phyloP scores from a whole-genome alignment of 2,888 invertebrate species.

The Sympetrum striolatum region DNA sequence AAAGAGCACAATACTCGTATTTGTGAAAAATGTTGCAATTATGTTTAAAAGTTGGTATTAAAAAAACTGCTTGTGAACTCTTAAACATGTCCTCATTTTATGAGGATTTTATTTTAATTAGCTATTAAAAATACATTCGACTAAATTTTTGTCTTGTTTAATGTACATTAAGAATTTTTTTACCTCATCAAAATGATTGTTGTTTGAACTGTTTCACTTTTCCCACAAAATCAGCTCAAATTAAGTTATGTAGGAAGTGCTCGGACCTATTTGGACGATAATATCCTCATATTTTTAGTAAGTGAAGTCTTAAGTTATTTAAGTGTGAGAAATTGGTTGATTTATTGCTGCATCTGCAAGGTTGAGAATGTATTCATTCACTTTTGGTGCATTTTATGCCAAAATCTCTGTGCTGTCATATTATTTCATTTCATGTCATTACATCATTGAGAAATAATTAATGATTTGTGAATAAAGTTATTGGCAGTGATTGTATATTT shows the following conservation, averaged over 20 bases:
- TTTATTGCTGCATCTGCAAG: not conserved
- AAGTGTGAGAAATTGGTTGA: slow-evolving; percentile 10
- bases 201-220: slow-evolving; percentile 8
- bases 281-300: slow-evolving; percentile 7
- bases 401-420: slow-evolving; percentile 13
- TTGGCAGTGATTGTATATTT: slow-evolving; percentile 21
- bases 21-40: slow-evolving; percentile 9
- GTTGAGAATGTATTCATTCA: slow-evolving; percentile 10
- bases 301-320: slow-evolving; percentile 39
- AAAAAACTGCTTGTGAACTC: slow-evolving; percentile 35
- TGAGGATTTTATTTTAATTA: slow-evolving; percentile 38
- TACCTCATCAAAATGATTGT: slow-evolving; percentile 6
- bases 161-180: slow-evolving; percentile 23
- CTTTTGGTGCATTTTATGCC: not conserved
- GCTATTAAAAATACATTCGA: slow-evolving; percentile 28
- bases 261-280: not conserved
- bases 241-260: slow-evolving; percentile 29
- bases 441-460: slow-evolving; percentile 1
- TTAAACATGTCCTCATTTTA: slow-evolving; percentile 1
- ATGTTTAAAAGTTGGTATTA: slow-evolving; percentile 20
- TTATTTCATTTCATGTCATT: slow-evolving; percentile 24
- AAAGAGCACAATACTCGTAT: slow-evolving; percentile 27
- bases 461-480: slow-evolving; percentile 36
- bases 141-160: slow-evolving; percentile 25
- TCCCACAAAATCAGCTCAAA: slow-evolving; percentile 13